Conservation (phyloP, 2,113 vertebrate genomes). For the Chrysochloris asiatica region DNA sequence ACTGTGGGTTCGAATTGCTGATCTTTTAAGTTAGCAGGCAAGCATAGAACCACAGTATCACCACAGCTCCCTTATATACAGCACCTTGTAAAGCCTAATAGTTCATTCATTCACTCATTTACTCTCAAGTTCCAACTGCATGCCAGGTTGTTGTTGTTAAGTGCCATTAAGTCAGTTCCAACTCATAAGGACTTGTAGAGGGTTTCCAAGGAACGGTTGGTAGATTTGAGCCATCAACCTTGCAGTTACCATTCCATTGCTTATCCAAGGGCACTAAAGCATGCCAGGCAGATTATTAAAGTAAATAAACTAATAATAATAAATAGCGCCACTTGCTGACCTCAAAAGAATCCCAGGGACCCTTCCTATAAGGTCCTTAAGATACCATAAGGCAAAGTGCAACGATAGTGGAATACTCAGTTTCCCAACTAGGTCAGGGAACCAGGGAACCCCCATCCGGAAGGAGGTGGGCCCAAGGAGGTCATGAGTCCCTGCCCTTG, state of each 20-base stretch:
- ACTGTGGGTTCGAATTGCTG: not conserved
- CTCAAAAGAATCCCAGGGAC: not conserved
- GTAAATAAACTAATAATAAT: no score
- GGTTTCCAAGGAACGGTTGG: no score
- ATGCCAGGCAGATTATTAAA: not conserved
- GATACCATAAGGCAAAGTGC: no score
- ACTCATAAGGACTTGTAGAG: no score
- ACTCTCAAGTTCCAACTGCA: not conserved
- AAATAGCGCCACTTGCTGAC: not conserved
- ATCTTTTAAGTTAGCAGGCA: not conserved
- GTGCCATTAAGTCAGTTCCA: no score
- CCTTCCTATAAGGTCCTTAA: not conserved
- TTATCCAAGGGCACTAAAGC: no score
- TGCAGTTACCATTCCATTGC: no score
- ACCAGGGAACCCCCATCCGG: not conserved
- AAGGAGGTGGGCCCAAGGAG: not conserved
- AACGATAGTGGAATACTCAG: rapidly evolving
- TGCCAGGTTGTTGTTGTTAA: no score
- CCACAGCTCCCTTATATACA: not conserved
- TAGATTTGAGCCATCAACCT: no score
- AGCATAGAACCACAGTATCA: not conserved
- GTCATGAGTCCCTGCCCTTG: not conserved
- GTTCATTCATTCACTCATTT: not conserved
- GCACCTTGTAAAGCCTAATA: not conserved
- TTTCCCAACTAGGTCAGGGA: not conserved